phyloP scores from a whole-genome alignment of 2,797 vertebrate species.

The Gallinago solitaria region DNA sequence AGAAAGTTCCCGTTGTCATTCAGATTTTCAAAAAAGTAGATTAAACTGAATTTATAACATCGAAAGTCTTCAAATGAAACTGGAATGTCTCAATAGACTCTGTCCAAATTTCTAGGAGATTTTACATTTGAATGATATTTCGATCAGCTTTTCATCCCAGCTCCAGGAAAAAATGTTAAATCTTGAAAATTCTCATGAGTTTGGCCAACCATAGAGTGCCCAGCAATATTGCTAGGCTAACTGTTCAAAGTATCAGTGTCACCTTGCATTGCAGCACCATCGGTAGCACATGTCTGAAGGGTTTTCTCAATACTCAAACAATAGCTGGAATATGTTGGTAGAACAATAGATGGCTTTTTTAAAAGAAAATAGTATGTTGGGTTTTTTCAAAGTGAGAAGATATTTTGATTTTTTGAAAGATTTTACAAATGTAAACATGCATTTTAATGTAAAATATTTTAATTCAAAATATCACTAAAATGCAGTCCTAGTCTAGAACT shows the following conservation, averaged over 20 bases:
- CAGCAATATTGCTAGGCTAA: background rate
- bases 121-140: constrained; percentile 36
- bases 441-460: background rate
- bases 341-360: background rate
- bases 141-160: constrained; percentile 17
- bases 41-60: constrained; percentile 9
- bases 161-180: constrained; percentile 16
- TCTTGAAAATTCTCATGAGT: background rate
- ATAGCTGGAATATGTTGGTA: background rate
- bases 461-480: background rate
- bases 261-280: background rate
- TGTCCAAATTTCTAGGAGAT: background rate
- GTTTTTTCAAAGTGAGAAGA: background rate
- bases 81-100: background rate
- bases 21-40: background rate
- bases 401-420: background rate
- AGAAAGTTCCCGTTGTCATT: constrained; percentile 2
- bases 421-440: background rate
- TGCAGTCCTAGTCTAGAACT: background rate
- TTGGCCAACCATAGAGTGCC: background rate
- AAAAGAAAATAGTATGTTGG: background rate
- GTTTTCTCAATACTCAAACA: background rate
- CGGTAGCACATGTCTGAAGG: background rate
- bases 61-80: constrained; percentile 14
- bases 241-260: background rate